Base-by-base conservation (phyloP, 1,140 invertebrate genomes). In the Gerris buenoi region DNA sequence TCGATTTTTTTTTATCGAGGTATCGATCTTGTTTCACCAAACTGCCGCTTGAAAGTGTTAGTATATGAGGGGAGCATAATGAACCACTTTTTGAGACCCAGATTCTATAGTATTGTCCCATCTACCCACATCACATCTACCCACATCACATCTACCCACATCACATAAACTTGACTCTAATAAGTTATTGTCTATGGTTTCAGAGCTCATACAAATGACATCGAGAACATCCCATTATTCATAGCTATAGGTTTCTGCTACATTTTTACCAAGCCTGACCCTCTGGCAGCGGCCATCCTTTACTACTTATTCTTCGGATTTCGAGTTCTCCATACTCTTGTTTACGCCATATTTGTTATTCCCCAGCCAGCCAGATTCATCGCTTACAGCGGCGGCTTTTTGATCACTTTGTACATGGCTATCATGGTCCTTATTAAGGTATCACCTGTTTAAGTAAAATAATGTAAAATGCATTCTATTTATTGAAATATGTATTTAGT, bases 191-290 rank as follows among this genome's bases (percentile, higher is more conserved):
- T 5, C 18, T 46, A 10, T 10, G 5, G 27, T 78, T 79, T 69
- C 70, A 81, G 87, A 68, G 86, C 86, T 61, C 87, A 88, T 74
- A 74, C 85, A 62, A 89, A 89, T 73, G 88, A 89, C 72, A 73
- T 89, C 70, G 88, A 89, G 76, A 89, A 88, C 73, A 87, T 89
- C 65, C 78, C 84, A 0, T 76, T 82, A 1, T 89, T 88, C 72
- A 80, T 86, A 71, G 72, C 86, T 2, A 74, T 84, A 22, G 83
- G 79, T 13, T 80, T 82, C 0, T 71, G 87, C 26, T 90, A 87
- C 72, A 73, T 86, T 25, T 75, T 82, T 0, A 88, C 85, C 0
- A 78, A 77, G 26, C 87, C 87, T 0, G 71, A 73, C 25, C 71
- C 75, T 0, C 69, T 67, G 2, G 63, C 77, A 63, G 85, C 86